phyloP scores from a whole-genome alignment of 1,140 invertebrate genomes.

The Zaprionus camerounensis region DNA sequence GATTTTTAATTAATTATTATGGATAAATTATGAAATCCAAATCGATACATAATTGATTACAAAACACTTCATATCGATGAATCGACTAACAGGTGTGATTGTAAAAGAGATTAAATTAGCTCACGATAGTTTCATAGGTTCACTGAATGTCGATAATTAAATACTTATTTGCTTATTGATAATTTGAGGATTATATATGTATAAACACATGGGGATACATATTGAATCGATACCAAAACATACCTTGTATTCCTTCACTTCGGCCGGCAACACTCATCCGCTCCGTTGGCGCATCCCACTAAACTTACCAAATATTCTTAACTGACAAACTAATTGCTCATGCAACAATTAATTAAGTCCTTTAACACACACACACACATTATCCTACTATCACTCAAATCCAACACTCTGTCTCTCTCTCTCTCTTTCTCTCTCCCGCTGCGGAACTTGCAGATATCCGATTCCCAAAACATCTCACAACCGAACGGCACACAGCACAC shows the following conservation, averaged over 20 bases:
- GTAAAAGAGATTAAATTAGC: no score
- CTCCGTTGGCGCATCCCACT: slow-evolving; percentile 22
- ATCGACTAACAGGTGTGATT: no score
- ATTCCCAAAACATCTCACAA: slow-evolving; percentile 84
- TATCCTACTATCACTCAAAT: slow-evolving; percentile 62
- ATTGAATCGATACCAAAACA: background rate
- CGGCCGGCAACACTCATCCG: slow-evolving; percentile 36
- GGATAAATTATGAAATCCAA: no score
- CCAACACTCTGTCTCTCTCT: slow-evolving; percentile 46
- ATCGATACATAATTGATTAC: no score
- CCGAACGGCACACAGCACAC: slow-evolving; percentile 84
- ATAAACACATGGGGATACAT: background rate
- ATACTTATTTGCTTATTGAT: no score
- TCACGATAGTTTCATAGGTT: no score
- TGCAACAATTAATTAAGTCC: slow-evolving; percentile 45
- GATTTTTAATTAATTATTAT: no score
- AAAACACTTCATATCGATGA: no score
- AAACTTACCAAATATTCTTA: slow-evolving; percentile 17
- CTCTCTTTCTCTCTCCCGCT: slow-evolving; percentile 30
- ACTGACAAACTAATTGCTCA: slow-evolving; percentile 34
- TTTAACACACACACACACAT: slow-evolving; percentile 38
- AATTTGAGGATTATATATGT: no score
- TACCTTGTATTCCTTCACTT: background rate
- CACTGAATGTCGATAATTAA: no score
- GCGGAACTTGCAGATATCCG: slow-evolving; percentile 73